These are phyloP conservation scores for Salticus scenicus DNA, from an alignment of 2,888 invertebrate genomes.

Conservation along the genomic window DNA sequence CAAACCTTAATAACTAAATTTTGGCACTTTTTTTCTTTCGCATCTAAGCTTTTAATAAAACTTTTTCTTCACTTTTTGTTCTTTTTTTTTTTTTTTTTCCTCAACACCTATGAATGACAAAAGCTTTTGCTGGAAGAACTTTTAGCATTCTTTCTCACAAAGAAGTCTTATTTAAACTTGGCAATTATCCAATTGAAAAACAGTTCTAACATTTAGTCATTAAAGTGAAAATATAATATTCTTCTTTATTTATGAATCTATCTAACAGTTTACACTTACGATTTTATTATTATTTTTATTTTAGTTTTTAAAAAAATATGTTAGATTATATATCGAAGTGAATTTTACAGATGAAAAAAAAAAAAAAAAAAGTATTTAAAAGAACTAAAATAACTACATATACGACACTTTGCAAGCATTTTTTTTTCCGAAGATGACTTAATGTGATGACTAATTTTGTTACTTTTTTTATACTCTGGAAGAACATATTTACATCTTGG, in stretches of 20 bases:
- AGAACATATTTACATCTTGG: slow-evolving; percentile 13
- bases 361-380: too few species aligned
- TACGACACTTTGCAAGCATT: too few species aligned
- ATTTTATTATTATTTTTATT: too few species aligned
- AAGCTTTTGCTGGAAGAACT: not conserved
- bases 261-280: too few species aligned
- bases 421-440: too few species aligned
- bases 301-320: too few species aligned
- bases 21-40: too few species aligned
- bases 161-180: not conserved
- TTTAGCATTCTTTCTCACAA: not conserved
- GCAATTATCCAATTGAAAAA: not conserved
- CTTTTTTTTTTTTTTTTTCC: too few species aligned
- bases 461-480: not conserved
- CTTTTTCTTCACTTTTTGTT: not conserved
- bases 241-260: not conserved
- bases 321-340: too few species aligned
- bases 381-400: too few species aligned
- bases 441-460: not conserved
- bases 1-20: too few species aligned
- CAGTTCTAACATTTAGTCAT: not conserved
- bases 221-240: not conserved
- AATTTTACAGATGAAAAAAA: too few species aligned
- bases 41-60: not conserved
- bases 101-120: not conserved